A percentile compares a stretch with the other conserved stretches of the same genome.
Evolutionary conservation across 1,140 invertebrate genomes (phyloP).

Genomic region (Drosophila albomicans): DNA sequence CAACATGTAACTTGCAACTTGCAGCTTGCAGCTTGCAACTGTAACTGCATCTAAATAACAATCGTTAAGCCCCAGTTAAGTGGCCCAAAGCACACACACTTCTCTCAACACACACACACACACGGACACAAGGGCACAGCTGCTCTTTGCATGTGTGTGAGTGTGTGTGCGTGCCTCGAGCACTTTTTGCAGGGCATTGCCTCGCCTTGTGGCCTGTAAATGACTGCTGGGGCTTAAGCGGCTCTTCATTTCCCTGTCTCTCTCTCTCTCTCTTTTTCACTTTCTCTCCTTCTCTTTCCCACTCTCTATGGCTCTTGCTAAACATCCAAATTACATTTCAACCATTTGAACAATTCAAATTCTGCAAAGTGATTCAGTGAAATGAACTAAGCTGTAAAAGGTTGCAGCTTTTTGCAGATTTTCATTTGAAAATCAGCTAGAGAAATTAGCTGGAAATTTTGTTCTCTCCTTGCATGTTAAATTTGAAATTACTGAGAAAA

Average conservation of each 20-base stretch:
- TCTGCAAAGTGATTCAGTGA: background rate
- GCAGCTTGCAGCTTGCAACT: slow-evolving; percentile 37
- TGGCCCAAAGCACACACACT: slow-evolving; percentile 59
- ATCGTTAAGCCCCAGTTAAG: slow-evolving; percentile 73
- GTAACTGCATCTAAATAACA: slow-evolving; percentile 76
- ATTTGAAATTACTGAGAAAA: no score
- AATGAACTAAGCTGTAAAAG: background rate
- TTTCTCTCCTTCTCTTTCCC: background rate
- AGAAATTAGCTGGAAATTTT: background rate
- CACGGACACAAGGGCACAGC: background rate
- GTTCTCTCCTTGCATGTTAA: no score
- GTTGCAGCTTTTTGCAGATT: background rate
- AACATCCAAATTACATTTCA: background rate
- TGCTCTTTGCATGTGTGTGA: slow-evolving; percentile 8
- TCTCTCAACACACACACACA: slow-evolving; percentile 28
- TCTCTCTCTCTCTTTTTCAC: background rate
- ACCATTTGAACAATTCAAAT: background rate
- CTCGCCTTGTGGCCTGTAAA: background rate
- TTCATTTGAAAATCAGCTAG: background rate
- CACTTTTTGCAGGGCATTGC: slow-evolving; percentile 41
- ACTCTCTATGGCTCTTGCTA: no score
- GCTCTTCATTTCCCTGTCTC: background rate
- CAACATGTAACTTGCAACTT: slow-evolving; percentile 40
- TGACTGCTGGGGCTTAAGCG: background rate
- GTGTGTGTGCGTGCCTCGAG: slow-evolving; percentile 18